Evolutionary conservation across 2,113 vertebrate genomes (phyloP).

Genomic region (Martes martes): DNA sequence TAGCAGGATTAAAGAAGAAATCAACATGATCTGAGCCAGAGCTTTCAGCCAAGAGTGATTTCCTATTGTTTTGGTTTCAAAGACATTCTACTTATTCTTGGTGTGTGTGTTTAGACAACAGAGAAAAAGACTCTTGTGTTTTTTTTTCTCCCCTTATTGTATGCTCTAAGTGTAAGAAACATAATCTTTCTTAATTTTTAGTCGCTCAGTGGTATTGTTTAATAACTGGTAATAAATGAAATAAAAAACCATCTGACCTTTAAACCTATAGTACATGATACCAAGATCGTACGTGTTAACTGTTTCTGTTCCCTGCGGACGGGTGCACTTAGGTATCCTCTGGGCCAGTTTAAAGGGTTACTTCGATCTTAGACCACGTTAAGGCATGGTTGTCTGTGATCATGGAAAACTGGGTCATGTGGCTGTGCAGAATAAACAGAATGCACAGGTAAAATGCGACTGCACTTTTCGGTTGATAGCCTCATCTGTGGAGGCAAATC

Average conservation of each 20-base stretch:
- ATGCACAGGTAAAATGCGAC: neutral
- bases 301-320: neutral
- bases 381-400: neutral
- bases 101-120: conserved; percentile 68
- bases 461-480: neutral
- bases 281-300: neutral
- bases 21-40: conserved; percentile 54
- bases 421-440: neutral
- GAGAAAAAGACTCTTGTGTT: neutral
- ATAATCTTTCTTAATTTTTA: conserved; percentile 49
- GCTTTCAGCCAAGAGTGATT: conserved; percentile 52
- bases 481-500: neutral
- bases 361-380: neutral
- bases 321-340: neutral
- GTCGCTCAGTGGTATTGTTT: neutral
- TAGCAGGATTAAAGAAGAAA: conserved; percentile 75
- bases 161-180: conserved; percentile 23
- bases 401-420: neutral
- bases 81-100: conserved; percentile 59
- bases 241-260: conserved; percentile 4
- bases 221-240: conserved; percentile 32
- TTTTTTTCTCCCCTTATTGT: conserved; percentile 25
- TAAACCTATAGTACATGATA: neutral
- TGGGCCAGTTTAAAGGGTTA: neutral
- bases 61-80: conserved; percentile 74